Evolutionary conservation across 2,113 vertebrate genomes (phyloP).

Genomic region (Corvus cornix): DNA sequence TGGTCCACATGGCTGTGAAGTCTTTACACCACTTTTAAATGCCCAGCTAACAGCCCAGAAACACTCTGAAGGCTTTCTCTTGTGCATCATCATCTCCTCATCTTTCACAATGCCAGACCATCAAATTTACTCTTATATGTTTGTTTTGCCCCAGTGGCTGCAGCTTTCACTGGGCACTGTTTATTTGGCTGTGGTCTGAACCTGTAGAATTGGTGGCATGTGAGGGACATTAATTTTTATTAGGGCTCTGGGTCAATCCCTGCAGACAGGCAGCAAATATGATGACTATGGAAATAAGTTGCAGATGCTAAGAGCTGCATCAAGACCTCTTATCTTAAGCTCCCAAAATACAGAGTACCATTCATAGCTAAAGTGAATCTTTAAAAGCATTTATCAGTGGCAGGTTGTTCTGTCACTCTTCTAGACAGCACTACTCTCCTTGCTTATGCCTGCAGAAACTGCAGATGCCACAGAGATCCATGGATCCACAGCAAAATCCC

Average conservation of each 20-base stretch:
- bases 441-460: background rate
- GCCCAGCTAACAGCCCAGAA: background rate
- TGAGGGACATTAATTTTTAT: background rate
- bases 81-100: background rate
- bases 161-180: background rate
- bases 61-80: background rate
- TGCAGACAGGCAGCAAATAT: background rate
- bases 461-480: background rate
- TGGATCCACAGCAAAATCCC: background rate
- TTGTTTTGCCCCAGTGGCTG: background rate
- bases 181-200: background rate
- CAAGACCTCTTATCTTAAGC: background rate
- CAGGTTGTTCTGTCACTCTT: background rate
- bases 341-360: background rate
- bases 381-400: background rate
- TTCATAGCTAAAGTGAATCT: background rate
- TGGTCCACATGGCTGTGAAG: background rate
- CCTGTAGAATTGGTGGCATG: background rate
- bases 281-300: background rate
- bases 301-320: background rate
- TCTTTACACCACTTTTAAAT: background rate
- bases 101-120: background rate
- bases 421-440: background rate
- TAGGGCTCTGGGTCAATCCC: background rate
- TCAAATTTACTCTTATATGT: background rate